phyloP scores from a whole-genome alignment of 1,140 invertebrate genomes.

The Steinernema feltiae region DNA sequence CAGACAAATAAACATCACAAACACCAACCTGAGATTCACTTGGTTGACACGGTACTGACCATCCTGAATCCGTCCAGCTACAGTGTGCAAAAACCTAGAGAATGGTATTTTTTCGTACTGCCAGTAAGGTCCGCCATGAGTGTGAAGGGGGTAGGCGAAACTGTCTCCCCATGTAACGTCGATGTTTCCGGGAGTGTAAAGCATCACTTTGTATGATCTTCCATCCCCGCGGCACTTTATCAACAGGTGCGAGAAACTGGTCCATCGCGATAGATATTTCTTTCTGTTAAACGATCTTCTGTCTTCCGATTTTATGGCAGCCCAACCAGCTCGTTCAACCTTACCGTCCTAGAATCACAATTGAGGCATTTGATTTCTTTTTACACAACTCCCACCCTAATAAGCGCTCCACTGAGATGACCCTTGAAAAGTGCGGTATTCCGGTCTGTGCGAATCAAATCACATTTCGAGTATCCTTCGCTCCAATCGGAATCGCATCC shows the following conservation, averaged over 20 bases:
- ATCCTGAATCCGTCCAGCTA: conserved; percentile 50
- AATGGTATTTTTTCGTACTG: conserved; percentile 56
- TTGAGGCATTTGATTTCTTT: background rate
- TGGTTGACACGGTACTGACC: conserved; percentile 35
- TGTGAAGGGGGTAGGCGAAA: conserved; percentile 51
- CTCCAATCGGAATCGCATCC: conserved; percentile 38
- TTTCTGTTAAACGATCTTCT: conserved; percentile 31
- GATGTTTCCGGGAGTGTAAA: conserved; percentile 44
- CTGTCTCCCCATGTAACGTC: conserved; percentile 56
- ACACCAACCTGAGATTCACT: conserved; percentile 35
- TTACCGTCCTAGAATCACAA: conserved; percentile 35
- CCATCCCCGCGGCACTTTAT: conserved; percentile 54
- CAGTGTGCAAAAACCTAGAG: conserved; percentile 52
- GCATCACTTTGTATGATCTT: conserved; percentile 53
- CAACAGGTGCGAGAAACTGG: conserved; percentile 35
- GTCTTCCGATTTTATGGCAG: conserved; percentile 37
- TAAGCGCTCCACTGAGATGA: background rate
- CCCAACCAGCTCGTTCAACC: conserved; percentile 37
- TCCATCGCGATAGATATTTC: conserved; percentile 30
- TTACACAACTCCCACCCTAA: conserved; percentile 17
- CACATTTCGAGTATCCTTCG: conserved; percentile 32
- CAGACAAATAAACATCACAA: background rate
- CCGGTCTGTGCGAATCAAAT: conserved; percentile 24
- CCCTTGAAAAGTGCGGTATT: conserved; percentile 31
- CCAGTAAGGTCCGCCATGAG: conserved; percentile 57